phyloP scores from a whole-genome alignment of 2,797 vertebrate genomes.

The Micropoecilia bifurca region DNA sequence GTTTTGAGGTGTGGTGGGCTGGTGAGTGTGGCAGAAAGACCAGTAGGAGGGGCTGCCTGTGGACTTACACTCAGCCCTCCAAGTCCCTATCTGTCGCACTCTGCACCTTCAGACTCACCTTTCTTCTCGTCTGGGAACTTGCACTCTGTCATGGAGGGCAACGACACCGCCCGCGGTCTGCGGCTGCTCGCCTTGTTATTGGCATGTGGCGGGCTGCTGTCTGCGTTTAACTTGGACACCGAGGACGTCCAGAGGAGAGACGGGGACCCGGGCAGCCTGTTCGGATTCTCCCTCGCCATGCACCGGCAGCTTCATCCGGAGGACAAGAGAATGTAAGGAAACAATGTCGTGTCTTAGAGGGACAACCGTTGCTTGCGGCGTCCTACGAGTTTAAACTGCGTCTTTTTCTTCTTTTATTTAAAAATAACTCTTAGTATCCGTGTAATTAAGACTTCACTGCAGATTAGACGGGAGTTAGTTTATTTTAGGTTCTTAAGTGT shows the following conservation, averaged over 20 bases:
- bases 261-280: conserved; percentile 85
- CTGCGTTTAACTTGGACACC: conserved; percentile 89
- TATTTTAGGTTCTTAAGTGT: neutral
- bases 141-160: conserved; percentile 47
- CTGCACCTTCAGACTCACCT: conserved; percentile 42
- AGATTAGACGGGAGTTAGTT: neutral
- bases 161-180: conserved; percentile 42
- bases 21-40: conserved; percentile 16
- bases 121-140: neutral
- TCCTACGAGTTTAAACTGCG: neutral
- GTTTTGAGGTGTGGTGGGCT: conserved; percentile 24
- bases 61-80: conserved; percentile 20
- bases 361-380: neutral
- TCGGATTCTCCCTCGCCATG: conserved; percentile 81
- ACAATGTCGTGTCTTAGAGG: neutral
- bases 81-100: conserved; percentile 26
- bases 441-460: conserved; percentile 23
- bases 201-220: conserved; percentile 49
- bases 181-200: conserved; percentile 55
- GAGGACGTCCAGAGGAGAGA: conserved; percentile 78
- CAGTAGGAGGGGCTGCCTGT: conserved; percentile 62
- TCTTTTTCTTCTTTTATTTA: neutral
- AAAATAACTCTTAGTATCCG: conserved; percentile 8
- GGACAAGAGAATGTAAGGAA: conserved; percentile 87
- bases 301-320: conserved; percentile 83